Evolutionary conservation across 2,888 invertebrate genomes (phyloP).

Genomic region (Euproctis similis): DNA sequence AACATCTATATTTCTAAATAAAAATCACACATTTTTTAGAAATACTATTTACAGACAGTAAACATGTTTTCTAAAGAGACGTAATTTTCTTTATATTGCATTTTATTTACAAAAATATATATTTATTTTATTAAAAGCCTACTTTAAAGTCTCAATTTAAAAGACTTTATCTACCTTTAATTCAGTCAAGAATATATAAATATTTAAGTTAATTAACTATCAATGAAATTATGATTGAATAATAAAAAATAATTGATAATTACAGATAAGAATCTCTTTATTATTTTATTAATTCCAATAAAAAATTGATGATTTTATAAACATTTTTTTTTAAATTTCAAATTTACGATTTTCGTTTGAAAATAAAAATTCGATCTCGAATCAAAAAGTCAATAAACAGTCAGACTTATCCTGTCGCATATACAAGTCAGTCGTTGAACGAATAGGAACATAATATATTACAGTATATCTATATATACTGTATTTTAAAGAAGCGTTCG

Average conservation of each 20-base stretch:
- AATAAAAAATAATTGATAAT: not conserved
- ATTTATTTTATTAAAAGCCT: conserved; percentile 12
- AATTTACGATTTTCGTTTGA: not conserved
- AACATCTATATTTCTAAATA: conserved; percentile 16
- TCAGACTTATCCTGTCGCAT: conserved; percentile 25
- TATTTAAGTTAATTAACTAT: not conserved
- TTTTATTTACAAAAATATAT: conserved; percentile 21
- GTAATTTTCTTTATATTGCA: conserved; percentile 22
- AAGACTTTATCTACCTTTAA: not conserved
- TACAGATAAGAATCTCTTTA: not conserved
- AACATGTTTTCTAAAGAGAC: too few species aligned
- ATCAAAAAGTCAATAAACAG: conserved; percentile 10
- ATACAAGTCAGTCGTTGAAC: conserved; percentile 39
- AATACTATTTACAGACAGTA: conserved; percentile 9
- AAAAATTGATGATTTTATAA: not conserved
- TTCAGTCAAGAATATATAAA: not conserved
- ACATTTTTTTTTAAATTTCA: not conserved
- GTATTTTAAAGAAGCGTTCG: conserved; percentile 11
- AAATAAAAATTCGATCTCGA: conserved; percentile 1
- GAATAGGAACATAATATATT: conserved; percentile 35
- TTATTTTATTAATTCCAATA: not conserved
- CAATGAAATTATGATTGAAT: not conserved
- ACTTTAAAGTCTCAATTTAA: not conserved
- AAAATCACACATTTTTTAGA: conserved; percentile 16
- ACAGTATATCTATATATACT: conserved; percentile 21